These are phyloP conservation scores for Cardiocondyla obscurior DNA, from an alignment of 1,140 invertebrate genomes.

Conservation along the genomic window DNA sequence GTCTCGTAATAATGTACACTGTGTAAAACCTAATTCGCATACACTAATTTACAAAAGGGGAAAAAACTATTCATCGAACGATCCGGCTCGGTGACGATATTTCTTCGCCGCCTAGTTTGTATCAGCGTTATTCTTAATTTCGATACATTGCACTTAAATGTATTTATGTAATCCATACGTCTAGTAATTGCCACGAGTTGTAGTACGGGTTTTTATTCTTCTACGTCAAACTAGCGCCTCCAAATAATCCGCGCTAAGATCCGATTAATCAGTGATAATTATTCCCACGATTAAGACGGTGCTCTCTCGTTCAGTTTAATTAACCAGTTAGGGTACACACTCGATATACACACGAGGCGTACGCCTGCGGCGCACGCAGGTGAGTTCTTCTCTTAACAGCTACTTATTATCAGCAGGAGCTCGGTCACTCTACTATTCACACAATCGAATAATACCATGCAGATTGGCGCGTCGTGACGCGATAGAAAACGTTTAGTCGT, in stretches of 20 bases:
- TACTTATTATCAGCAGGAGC: slow-evolving; percentile 67
- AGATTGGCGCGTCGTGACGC: slow-evolving; percentile 70
- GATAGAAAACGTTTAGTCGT: slow-evolving; percentile 74
- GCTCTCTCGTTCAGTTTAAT: not conserved
- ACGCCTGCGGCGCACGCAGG: not conserved
- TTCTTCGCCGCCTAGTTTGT: not conserved
- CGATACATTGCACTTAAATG: slow-evolving; percentile 54
- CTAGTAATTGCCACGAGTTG: slow-evolving; percentile 2
- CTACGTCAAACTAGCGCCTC: not conserved
- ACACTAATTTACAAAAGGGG: slow-evolving; percentile 26
- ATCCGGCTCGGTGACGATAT: not conserved
- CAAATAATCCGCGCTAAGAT: slow-evolving; percentile 25
- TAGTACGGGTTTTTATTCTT: not conserved
- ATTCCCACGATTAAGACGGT: slow-evolving; percentile 2
- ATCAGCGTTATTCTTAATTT: slow-evolving; percentile 45
- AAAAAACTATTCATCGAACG: slow-evolving; percentile 14
- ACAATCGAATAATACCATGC: slow-evolving; percentile 66
- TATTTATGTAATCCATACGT: slow-evolving; percentile 27
- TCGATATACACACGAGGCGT: slow-evolving; percentile 19
- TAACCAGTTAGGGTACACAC: slow-evolving; percentile 25
- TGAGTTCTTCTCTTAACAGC: slow-evolving; percentile 48
- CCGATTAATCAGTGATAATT: slow-evolving; percentile 24
- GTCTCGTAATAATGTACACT: slow-evolving; percentile 20
- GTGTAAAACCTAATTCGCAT: slow-evolving; percentile 22
- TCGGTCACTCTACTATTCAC: slow-evolving; percentile 73